phyloP scores from a whole-genome alignment of 2,888 invertebrate genomes.

The Sesamia inferens region DNA sequence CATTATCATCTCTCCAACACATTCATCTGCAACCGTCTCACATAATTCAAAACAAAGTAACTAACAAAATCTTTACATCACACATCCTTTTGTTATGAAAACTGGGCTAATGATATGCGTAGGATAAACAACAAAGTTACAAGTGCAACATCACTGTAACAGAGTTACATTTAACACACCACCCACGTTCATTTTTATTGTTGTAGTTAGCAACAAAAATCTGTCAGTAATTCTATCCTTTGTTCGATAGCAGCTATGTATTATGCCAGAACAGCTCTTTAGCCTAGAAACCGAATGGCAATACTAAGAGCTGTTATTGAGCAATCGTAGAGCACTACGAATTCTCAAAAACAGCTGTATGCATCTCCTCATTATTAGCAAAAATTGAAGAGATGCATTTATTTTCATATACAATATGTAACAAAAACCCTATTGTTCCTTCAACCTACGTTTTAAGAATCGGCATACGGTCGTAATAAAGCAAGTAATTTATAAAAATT shows the following conservation, averaged over 20 bases:
- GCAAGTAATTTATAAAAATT: no score
- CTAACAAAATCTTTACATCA: conserved; percentile 59
- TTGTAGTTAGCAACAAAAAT: conserved; percentile 43
- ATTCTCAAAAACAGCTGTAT: no score
- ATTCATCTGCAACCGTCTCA: conserved; percentile 30
- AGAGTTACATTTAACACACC: conserved; percentile 45
- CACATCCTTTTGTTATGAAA: conserved; percentile 61
- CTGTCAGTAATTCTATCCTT: conserved; percentile 37
- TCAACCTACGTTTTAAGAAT: no score
- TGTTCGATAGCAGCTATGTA: conserved; percentile 42
- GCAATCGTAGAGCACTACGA: conserved; percentile 22
- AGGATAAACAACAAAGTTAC: conserved; percentile 61
- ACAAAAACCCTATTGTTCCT: no score
- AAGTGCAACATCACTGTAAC: conserved; percentile 52
- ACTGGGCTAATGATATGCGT: conserved; percentile 72
- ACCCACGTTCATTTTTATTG: conserved; percentile 54
- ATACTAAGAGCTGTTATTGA: conserved; percentile 39
- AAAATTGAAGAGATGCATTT: no score
- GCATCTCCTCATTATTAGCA: no score
- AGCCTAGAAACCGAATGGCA: conserved; percentile 35
- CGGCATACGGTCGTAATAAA: no score
- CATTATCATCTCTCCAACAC: no score
- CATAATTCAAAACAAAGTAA: conserved; percentile 50
- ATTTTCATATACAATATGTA: no score
- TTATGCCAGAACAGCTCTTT: conserved; percentile 30